Conservation (phyloP, 2,888 invertebrate genomes). For the Cephus spinipes region DNA sequence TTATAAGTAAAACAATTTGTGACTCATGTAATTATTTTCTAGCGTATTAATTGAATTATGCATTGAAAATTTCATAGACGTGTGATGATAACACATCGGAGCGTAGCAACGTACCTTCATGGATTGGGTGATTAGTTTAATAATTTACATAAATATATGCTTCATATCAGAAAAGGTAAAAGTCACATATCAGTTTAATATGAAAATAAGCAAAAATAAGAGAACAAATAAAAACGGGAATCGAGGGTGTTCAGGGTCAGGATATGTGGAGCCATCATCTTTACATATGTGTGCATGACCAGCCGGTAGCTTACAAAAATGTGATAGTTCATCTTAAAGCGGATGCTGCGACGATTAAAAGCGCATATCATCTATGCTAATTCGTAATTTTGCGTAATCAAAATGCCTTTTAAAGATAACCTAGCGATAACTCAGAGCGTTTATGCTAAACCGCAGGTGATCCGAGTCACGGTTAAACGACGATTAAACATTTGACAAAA, state of each 20-base stretch:
- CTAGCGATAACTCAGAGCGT: not conserved
- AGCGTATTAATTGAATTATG: not conserved
- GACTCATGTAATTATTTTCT: not conserved
- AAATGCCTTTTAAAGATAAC: not conserved
- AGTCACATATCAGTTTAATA: too few species aligned
- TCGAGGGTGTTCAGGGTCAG: too few species aligned
- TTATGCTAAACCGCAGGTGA: not conserved
- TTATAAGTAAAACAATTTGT: not conserved
- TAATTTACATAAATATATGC: not conserved
- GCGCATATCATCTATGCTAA: constrained; percentile 26
- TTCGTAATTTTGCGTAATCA: constrained; percentile 11
- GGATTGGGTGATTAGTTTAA: not conserved
- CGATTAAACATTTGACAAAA: not conserved
- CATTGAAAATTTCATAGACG: not conserved
- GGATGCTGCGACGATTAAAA: constrained; percentile 14
- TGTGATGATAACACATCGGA: not conserved
- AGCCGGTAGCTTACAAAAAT: too few species aligned
- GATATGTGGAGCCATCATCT: too few species aligned
- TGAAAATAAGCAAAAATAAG: too few species aligned
- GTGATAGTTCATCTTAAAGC: not conserved
- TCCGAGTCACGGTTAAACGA: not conserved
- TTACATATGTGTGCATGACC: too few species aligned
- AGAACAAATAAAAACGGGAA: too few species aligned
- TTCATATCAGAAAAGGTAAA: not conserved
- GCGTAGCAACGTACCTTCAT: not conserved